Evolutionary conservation across 2,888 invertebrate species (phyloP).

Genomic region (Eudasyphora cyanicolor): DNA sequence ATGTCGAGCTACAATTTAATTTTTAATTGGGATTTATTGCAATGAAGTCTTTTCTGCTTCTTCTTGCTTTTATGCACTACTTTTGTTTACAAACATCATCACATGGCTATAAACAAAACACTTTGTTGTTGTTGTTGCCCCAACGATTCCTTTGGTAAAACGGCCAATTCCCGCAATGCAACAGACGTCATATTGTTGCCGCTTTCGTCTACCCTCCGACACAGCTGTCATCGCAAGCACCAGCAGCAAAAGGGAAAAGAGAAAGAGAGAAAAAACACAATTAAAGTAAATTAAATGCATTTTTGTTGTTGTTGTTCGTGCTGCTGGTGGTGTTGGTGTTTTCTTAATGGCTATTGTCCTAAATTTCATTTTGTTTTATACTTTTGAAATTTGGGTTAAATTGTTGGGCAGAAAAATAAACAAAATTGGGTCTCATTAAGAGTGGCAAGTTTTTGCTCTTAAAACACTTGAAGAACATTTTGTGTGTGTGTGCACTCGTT

Average conservation of each 20-base stretch:
- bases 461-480: background rate
- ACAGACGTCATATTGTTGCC: background rate
- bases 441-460: background rate
- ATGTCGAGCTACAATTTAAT: background rate
- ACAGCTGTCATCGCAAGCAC: background rate
- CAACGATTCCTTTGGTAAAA: too few relatives aligned
- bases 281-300: constrained; percentile 20
- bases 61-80: constrained; percentile 14
- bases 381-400: constrained; percentile 1
- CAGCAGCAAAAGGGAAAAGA: background rate
- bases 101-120: background rate
- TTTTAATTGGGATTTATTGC: constrained; percentile 5
- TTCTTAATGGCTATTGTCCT: constrained; percentile 9
- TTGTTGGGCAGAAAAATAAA: background rate
- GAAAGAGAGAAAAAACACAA: constrained; percentile 4
- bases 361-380: background rate
- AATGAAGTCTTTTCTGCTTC: background rate
- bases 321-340: background rate
- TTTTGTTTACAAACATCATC: background rate
- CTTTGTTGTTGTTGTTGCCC: constrained; percentile 13
- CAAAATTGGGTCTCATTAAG: constrained; percentile 9
- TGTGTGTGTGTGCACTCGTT: background rate
- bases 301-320: too few relatives aligned
- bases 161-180: background rate
- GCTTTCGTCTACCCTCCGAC: background rate